Conservation (phyloP, 2,113 vertebrate genomes). For the Vimba vimba region DNA sequence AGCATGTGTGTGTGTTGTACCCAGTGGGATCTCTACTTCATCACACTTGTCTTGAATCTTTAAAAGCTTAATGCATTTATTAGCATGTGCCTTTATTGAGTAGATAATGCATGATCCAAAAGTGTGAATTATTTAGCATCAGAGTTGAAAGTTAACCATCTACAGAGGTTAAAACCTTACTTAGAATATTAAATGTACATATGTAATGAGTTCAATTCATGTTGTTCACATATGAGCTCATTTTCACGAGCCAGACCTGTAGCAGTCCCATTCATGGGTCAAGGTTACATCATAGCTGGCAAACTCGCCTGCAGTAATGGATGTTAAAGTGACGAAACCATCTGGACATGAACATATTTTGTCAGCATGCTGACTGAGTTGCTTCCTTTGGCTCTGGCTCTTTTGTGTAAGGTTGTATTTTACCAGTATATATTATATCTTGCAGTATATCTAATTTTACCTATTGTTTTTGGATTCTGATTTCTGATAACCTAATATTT, state of each 20-base stretch:
- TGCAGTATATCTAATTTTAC: not conserved
- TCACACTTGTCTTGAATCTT: not conserved
- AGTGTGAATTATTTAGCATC: not conserved
- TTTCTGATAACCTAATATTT: not conserved
- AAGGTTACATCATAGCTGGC: conserved; percentile 30
- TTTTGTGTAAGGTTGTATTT: not conserved
- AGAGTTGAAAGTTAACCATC: conserved; percentile 11
- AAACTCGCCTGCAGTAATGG: not conserved
- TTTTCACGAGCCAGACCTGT: conserved; percentile 10
- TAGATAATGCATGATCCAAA: conserved; percentile 13
- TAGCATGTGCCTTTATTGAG: not conserved
- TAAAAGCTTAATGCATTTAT: conserved; percentile 14
- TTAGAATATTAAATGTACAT: conserved; percentile 10
- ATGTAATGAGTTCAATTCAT: conserved; percentile 1
- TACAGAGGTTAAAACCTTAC: conserved; percentile 5
- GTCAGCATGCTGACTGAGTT: conserved; percentile 31
- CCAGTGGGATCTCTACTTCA: too few species aligned
- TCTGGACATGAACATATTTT: conserved; percentile 27
- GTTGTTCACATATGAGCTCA: conserved; percentile 24
- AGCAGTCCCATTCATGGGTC: not conserved
- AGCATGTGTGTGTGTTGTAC: too few species aligned
- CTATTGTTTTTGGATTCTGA: not conserved
- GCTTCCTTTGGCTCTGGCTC: not conserved
- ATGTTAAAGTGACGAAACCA: conserved; percentile 16
- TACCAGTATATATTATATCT: not conserved